phyloP scores from a whole-genome alignment of 2,888 invertebrate genomes.

The Megamerina dolium region DNA sequence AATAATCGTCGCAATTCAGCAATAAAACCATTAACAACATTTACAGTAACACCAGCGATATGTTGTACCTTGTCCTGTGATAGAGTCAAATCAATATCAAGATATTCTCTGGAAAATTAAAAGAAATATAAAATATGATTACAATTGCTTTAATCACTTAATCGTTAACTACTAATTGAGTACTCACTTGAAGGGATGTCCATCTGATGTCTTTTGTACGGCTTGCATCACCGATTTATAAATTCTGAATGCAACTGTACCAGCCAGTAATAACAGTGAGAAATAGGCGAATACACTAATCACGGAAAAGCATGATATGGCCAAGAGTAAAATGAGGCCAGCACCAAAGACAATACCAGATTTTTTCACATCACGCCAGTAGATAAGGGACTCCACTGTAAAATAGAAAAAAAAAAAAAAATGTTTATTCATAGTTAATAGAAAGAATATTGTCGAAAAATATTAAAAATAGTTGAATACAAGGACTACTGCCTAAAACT shows the following conservation, averaged over 20 bases:
- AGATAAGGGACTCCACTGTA: constrained; percentile 90
- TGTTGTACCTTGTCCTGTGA: constrained; percentile 88
- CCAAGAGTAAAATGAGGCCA: constrained; percentile 80
- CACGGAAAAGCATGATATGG: constrained; percentile 90
- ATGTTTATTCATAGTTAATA: too few relatives aligned
- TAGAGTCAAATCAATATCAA: constrained; percentile 82
- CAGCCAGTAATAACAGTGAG: constrained; percentile 76
- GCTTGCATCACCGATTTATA: constrained; percentile 94
- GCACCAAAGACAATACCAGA: constrained; percentile 91
- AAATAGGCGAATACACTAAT: constrained; percentile 93
- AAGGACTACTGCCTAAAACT: too few relatives aligned
- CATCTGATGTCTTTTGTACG: constrained; percentile 92
- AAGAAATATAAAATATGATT: background rate
- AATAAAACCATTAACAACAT: constrained; percentile 77
- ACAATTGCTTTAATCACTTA: too few relatives aligned
- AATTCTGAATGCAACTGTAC: constrained; percentile 88
- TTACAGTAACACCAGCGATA: constrained; percentile 78
- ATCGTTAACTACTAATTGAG: background rate
- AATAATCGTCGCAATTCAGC: constrained; percentile 85
- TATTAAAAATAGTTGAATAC: background rate
- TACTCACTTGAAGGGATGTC: constrained; percentile 95
- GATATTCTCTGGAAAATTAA: constrained; percentile 60
- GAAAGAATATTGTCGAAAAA: background rate
- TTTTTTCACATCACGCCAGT: constrained; percentile 95
- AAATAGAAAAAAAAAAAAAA: constrained; percentile 37